phyloP scores from a whole-genome alignment of 2,888 invertebrate species.

The Pollenia angustigena region DNA sequence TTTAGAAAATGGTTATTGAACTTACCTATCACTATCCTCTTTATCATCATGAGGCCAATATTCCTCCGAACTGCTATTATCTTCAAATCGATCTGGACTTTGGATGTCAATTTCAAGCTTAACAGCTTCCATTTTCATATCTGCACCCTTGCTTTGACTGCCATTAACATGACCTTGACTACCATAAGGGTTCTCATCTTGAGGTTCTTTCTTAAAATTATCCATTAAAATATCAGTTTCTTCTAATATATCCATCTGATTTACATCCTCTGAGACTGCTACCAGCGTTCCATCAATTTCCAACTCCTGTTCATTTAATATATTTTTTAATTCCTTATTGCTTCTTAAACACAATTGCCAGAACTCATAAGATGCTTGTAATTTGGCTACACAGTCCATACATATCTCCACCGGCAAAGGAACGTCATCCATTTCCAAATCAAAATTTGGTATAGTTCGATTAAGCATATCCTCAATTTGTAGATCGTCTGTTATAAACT shows the following conservation, averaged over 20 bases:
- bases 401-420: constrained; percentile 68
- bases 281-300: constrained; percentile 32
- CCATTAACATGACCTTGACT: not conserved
- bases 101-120: constrained; percentile 40
- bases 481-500: constrained; percentile 44
- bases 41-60: too few relatives aligned
- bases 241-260: constrained; percentile 32
- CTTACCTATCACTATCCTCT: constrained; percentile 24
- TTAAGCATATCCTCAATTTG: constrained; percentile 61
- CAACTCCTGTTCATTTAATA: constrained; percentile 32
- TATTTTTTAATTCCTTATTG: constrained; percentile 51
- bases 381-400: constrained; percentile 48
- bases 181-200: constrained; percentile 34
- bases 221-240: constrained; percentile 40
- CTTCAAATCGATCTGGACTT: too few relatives aligned
- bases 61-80: too few relatives aligned
- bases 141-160: not conserved
- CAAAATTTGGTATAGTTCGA: constrained; percentile 58
- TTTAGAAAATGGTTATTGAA: too few relatives aligned
- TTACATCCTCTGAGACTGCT: not conserved
- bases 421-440: constrained; percentile 46
- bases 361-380: constrained; percentile 48
- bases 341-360: constrained; percentile 53
- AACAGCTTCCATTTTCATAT: constrained; percentile 30
- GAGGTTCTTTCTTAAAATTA: constrained; percentile 56